Evolutionary conservation across 1,140 invertebrate genomes (phyloP).

Genomic region (Drosophila saltans): DNA sequence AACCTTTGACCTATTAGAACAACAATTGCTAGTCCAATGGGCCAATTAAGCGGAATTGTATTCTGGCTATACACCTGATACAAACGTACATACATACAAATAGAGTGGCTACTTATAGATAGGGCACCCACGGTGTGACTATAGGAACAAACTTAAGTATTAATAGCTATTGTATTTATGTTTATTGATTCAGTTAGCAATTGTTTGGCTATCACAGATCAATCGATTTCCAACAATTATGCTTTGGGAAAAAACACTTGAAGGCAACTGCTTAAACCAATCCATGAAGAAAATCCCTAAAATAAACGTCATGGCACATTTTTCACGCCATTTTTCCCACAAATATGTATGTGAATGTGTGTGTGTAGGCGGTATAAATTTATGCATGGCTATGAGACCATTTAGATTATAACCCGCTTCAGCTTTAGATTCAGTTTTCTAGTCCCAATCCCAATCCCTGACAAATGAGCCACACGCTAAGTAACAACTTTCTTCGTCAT

Average conservation of each 20-base stretch:
- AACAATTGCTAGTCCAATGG: slow-evolving; percentile 44
- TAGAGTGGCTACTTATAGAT: slow-evolving; percentile 5
- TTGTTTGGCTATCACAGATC: slow-evolving; percentile 52
- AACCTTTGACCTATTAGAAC: slow-evolving; percentile 41
- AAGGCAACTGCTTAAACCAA: slow-evolving; percentile 31
- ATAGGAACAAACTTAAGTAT: slow-evolving; percentile 26
- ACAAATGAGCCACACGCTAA: slow-evolving; percentile 79
- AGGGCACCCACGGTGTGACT: slow-evolving; percentile 16
- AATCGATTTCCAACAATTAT: slow-evolving; percentile 44
- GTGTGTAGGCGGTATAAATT: slow-evolving; percentile 44
- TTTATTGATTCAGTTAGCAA: slow-evolving; percentile 56
- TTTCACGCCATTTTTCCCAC: slow-evolving; percentile 51
- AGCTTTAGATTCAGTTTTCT: neutral
- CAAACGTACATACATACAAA: neutral
- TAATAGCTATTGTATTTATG: slow-evolving; percentile 52
- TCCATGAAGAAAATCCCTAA: slow-evolving; percentile 47
- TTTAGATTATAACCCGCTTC: slow-evolving; percentile 61
- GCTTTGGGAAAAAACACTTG: neutral
- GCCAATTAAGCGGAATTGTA: slow-evolving; percentile 59
- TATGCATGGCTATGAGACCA: slow-evolving; percentile 65
- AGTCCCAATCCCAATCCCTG: slow-evolving; percentile 57
- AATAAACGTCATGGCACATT: slow-evolving; percentile 52
- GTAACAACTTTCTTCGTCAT: slow-evolving; percentile 80
- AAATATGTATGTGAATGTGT: neutral
- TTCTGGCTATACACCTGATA: slow-evolving; percentile 42